Conservation (phyloP, 1,140 invertebrate genomes). For the Tribolium madens region DNA sequence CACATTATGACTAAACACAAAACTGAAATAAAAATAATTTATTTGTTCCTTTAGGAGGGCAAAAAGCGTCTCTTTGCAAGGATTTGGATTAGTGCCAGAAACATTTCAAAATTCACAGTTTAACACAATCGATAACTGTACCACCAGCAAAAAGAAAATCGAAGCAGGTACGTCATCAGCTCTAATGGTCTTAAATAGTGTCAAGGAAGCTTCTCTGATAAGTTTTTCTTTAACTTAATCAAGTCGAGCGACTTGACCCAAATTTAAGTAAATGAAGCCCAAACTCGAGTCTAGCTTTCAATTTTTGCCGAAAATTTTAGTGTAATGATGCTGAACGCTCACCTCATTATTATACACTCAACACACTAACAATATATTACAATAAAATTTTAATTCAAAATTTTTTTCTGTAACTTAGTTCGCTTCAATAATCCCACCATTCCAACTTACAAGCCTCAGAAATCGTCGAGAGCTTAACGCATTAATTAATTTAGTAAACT, state of each 20-base stretch:
- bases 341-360: no score
- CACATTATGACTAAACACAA: background rate
- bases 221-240: background rate
- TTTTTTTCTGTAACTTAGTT: no score
- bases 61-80: constrained; percentile 32
- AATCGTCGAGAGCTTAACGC: background rate
- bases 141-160: constrained; percentile 29
- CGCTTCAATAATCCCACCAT: no score
- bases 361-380: no score
- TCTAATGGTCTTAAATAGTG: constrained; percentile 2
- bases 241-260: background rate
- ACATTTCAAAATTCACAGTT: constrained; percentile 39
- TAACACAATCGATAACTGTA: constrained; percentile 39
- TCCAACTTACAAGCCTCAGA: background rate
- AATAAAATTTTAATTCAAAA: no score
- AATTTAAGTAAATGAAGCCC: background rate
- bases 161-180: constrained; percentile 21
- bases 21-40: constrained; percentile 29
- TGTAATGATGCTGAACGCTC: no score
- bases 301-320: no score
- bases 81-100: constrained; percentile 28
- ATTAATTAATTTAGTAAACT: constrained; percentile 14
- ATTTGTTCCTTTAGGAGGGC: background rate
- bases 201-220: background rate
- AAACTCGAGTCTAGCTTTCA: no score